A percentile compares a stretch with the other conserved stretches of the same genome.
phyloP scores from a whole-genome alignment of 2,797 vertebrate species.

The Falco novaeseelandiae region DNA sequence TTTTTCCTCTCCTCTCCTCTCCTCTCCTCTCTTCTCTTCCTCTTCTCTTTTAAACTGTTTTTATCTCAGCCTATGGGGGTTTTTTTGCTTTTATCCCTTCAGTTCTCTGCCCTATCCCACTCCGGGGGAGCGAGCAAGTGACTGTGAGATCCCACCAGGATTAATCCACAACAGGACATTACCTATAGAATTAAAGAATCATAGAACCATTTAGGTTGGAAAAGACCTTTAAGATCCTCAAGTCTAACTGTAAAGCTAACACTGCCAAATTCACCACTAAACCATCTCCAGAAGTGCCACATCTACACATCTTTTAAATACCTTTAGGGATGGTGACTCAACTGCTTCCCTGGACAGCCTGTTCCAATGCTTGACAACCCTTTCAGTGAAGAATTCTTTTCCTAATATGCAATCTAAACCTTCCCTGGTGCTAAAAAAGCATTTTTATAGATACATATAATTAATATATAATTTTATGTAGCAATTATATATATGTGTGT shows the following conservation, averaged over 20 bases:
- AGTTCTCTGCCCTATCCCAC: not conserved
- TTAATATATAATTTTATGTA: not conserved
- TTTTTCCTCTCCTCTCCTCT: too few species aligned
- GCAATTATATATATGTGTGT: not conserved
- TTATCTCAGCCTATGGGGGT: not conserved
- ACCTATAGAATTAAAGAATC: not conserved
- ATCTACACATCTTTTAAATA: too few species aligned
- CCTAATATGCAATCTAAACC: too few species aligned
- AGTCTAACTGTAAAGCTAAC: too few species aligned
- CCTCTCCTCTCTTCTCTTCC: not conserved
- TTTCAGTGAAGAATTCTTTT: too few species aligned
- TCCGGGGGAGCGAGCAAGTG: not conserved
- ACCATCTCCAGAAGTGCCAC: too few species aligned
- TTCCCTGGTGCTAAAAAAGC: not conserved
- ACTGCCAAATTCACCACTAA: too few species aligned
- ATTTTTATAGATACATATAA: not conserved
- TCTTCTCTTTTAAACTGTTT: not conserved
- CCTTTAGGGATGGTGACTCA: too few species aligned
- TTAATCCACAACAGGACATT: not conserved
- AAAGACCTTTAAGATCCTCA: too few species aligned
- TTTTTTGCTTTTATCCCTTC: not conserved
- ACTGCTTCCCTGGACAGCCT: too few species aligned
- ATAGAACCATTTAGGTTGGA: too few species aligned
- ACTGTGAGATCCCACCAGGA: not conserved
- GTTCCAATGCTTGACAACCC: too few species aligned